Evolutionary conservation across 1,140 invertebrate species (phyloP).

Genomic region (Hyles vespertilio): DNA sequence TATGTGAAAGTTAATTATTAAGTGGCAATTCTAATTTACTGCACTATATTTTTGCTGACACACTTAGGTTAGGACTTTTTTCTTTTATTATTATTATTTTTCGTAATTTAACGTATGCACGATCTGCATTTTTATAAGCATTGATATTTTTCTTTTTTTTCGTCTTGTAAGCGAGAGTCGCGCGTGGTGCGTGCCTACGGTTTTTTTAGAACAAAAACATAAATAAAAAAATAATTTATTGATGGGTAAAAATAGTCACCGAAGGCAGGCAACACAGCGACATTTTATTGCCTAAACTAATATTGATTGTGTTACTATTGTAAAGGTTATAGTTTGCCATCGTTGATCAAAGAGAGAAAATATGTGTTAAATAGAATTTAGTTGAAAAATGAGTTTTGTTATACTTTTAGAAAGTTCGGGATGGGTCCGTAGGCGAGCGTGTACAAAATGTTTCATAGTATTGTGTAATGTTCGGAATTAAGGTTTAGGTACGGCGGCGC

Average conservation of each 20-base stretch:
- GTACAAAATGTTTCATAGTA: constrained; percentile 73
- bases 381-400: constrained; percentile 69
- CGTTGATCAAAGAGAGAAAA: constrained; percentile 66
- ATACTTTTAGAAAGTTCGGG: constrained; percentile 58
- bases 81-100: constrained; percentile 60
- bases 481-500: constrained; percentile 53
- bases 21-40: constrained; percentile 72
- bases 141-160: constrained; percentile 47
- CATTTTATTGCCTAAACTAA: constrained; percentile 53
- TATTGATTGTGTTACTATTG: constrained; percentile 71
- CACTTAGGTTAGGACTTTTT: constrained; percentile 64
- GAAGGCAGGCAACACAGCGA: constrained; percentile 42
- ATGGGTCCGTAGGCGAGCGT: constrained; percentile 40
- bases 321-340: constrained; percentile 72
- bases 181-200: constrained; percentile 48
- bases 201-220: constrained; percentile 20
- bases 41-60: constrained; percentile 75
- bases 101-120: constrained; percentile 73
- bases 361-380: constrained; percentile 68
- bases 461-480: constrained; percentile 56
- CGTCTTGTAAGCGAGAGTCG: constrained; percentile 36
- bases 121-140: constrained; percentile 73
- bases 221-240: constrained; percentile 62
- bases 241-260: constrained; percentile 39
- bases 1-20: constrained; percentile 70